A percentile compares a stretch with the other conserved stretches of the same genome.
These are phyloP conservation scores for Exocentrus adspersus DNA, from an alignment of 2,888 invertebrate species.

Conservation along the genomic window DNA sequence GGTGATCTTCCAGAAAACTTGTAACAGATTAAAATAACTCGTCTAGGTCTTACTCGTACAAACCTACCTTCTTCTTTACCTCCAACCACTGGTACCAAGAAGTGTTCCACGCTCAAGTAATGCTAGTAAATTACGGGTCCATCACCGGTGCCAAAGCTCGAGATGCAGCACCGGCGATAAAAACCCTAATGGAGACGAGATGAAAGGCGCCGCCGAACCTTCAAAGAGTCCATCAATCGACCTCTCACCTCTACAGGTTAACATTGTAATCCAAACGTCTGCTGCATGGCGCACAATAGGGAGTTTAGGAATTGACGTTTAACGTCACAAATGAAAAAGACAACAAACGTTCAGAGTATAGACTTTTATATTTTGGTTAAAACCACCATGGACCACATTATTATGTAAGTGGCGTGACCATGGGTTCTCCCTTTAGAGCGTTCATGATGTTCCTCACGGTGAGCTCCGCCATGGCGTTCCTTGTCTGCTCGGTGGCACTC, in stretches of 20 bases:
- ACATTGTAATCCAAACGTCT: slow-evolving; percentile 46
- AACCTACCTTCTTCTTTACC: too few species aligned
- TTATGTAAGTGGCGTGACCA: slow-evolving; percentile 70
- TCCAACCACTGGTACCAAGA: too few species aligned
- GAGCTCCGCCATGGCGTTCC: slow-evolving; percentile 79
- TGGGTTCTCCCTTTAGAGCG: slow-evolving; percentile 76
- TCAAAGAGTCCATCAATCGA: slow-evolving; percentile 45
- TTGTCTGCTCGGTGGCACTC: slow-evolving; percentile 81
- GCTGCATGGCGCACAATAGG: slow-evolving; percentile 34
- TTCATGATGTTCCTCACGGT: slow-evolving; percentile 83
- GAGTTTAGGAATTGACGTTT: slow-evolving; percentile 27
- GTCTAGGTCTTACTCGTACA: too few species aligned
- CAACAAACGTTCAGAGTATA: too few species aligned
- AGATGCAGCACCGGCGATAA: slow-evolving; percentile 42
- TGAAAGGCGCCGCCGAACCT: slow-evolving; percentile 48
- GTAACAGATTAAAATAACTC: too few species aligned
- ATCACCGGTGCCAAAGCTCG: slow-evolving; percentile 24
- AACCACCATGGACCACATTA: too few species aligned
- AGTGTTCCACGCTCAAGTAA: too few species aligned
- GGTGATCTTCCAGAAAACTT: neutral
- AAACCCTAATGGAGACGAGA: slow-evolving; percentile 49
- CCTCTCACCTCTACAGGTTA: slow-evolving; percentile 44
- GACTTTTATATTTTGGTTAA: too few species aligned
- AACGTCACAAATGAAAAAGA: too few species aligned
- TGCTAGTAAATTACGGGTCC: neutral